Conservation (phyloP, 92 coral and sea anemone species). For the Chrysogorgia sp. region DNA sequence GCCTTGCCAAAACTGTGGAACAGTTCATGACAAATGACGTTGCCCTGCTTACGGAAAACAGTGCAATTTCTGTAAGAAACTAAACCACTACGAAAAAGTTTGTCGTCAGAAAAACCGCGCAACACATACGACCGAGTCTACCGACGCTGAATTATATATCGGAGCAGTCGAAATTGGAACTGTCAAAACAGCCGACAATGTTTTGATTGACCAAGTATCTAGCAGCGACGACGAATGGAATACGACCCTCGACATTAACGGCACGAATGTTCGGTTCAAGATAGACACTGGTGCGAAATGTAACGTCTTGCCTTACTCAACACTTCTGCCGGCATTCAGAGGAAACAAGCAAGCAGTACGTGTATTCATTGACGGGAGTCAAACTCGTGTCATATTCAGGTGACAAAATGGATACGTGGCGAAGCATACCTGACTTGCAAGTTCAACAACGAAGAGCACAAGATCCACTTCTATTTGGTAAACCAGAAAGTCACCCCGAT, state of each 20-base stretch:
- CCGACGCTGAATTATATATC: slow-evolving; percentile 12
- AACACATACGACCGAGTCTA: slow-evolving; percentile 26
- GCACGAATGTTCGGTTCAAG: slow-evolving; percentile 22
- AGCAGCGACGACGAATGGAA: slow-evolving; percentile 36
- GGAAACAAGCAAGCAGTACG: too few relatives aligned
- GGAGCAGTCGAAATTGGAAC: slow-evolving; percentile 15
- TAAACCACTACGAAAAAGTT: slow-evolving; percentile 40
- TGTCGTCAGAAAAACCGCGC: slow-evolving; percentile 23
- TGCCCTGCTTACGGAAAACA: slow-evolving; percentile 52
- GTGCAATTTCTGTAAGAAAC: slow-evolving; percentile 48
- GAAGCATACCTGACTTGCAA: slow-evolving; percentile 20
- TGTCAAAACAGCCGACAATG: slow-evolving; percentile 9
- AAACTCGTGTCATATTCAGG: slow-evolving; percentile 39
- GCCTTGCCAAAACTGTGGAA: slow-evolving; percentile 20
- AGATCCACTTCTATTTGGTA: slow-evolving; percentile 38
- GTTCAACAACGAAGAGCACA: slow-evolving; percentile 12
- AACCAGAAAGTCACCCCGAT: slow-evolving; percentile 16
- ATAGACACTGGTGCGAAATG: slow-evolving; percentile 52
- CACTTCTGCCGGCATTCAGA: too few relatives aligned
- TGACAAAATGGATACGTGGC: slow-evolving; percentile 49
- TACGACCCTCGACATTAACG: slow-evolving; percentile 13
- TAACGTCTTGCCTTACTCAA: slow-evolving; percentile 9
- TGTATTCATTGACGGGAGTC: not conserved
- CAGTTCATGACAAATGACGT: slow-evolving; percentile 26
- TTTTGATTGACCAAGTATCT: not conserved